Percentiles rank a stretch among this genome's conserved stretches.
These are phyloP conservation scores for Venturia canescens DNA, from an alignment of 1,140 invertebrate species.

Conservation along the genomic window DNA sequence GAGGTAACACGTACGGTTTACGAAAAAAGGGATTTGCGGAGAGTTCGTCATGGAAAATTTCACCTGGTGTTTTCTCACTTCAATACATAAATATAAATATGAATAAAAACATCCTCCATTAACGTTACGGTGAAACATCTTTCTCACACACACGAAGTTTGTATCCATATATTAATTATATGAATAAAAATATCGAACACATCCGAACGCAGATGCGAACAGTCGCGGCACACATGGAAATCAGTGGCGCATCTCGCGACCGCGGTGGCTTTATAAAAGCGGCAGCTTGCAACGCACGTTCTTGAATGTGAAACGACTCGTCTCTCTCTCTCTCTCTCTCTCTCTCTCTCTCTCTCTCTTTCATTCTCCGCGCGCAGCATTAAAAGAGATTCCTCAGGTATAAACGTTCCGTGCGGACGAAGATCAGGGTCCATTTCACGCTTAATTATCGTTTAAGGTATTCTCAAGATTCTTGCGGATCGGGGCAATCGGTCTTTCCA, in stretches of 20 bases:
- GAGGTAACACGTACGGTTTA: not conserved
- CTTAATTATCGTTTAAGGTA: conserved; percentile 56
- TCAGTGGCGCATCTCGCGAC: conserved; percentile 24
- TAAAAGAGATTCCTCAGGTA: conserved; percentile 44
- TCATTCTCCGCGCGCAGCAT: conserved; percentile 33
- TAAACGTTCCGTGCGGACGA: conserved; percentile 39
- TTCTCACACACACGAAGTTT: not conserved
- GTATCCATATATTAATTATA: not conserved
- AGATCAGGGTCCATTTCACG: conserved; percentile 52
- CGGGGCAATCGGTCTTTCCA: conserved; percentile 35
- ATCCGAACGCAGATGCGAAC: not conserved
- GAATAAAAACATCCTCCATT: too few species aligned
- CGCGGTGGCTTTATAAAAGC: conserved; percentile 14
- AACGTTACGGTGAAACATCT: too few species aligned
- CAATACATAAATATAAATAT: too few species aligned
- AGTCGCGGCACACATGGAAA: not conserved
- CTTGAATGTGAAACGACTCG: conserved; percentile 16
- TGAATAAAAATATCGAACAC: not conserved
- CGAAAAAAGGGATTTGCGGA: not conserved
- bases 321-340: too few species aligned
- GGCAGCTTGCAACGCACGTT: not conserved
- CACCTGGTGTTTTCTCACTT: not conserved
- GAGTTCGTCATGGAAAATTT: conserved; percentile 19
- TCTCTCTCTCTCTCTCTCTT: too few species aligned
- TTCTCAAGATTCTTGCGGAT: conserved; percentile 44